These are phyloP conservation scores for Matsumyia berberina DNA, from an alignment of 2,888 invertebrate species.

Conservation along the genomic window DNA sequence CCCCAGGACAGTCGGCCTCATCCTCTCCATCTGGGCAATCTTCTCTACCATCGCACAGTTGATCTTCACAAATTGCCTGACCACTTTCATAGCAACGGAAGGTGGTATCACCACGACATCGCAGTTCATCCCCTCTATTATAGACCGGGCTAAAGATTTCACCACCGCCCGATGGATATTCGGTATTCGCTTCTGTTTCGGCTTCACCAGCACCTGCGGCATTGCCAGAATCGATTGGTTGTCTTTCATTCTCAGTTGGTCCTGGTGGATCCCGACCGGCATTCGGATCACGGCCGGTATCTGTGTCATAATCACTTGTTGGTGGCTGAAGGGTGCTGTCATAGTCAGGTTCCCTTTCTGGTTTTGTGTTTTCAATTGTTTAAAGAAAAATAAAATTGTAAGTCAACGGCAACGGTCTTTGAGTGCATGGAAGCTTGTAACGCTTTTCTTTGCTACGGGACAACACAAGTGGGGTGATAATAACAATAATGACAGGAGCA, in stretches of 20 bases:
- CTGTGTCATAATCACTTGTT: background rate
- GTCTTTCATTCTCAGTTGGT: constrained; percentile 3
- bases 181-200: constrained; percentile 70
- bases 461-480: constrained; percentile 35
- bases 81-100: constrained; percentile 79
- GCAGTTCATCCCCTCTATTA: constrained; percentile 21
- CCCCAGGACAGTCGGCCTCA: constrained; percentile 80
- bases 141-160: constrained; percentile 25
- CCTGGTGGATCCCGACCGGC: background rate
- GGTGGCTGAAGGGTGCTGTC: background rate
- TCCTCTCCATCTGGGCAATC: constrained; percentile 83
- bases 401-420: background rate
- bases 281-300: background rate
- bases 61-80: constrained; percentile 81
- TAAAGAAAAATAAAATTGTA: constrained; percentile 38
- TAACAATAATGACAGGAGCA: background rate
- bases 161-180: constrained; percentile 64
- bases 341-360: constrained; percentile 1
- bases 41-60: constrained; percentile 80
- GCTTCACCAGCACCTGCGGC: constrained; percentile 51
- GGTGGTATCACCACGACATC: constrained; percentile 82
- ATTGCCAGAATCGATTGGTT: background rate
- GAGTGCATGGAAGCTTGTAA: background rate
- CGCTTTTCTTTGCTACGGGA: constrained; percentile 30
- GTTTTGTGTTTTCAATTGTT: constrained; percentile 1